A percentile compares a stretch with the other conserved stretches of the same genome.
phyloP scores from a whole-genome alignment of 2,888 invertebrate species.

The Myopa tessellatipennis region DNA sequence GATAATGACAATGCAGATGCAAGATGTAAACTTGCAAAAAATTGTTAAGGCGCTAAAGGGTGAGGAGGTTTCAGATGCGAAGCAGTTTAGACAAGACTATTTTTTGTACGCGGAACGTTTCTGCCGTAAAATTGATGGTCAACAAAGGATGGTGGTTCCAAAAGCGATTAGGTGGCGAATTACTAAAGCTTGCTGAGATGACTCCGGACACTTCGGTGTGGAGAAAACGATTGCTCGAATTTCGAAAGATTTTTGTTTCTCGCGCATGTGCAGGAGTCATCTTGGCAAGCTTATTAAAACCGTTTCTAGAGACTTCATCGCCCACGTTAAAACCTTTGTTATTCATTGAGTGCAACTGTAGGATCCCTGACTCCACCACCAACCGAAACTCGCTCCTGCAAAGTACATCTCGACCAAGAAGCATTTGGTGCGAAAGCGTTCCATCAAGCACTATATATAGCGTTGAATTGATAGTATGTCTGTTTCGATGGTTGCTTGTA shows the following conservation, averaged over 20 bases:
- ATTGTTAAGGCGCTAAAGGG: slow-evolving; percentile 25
- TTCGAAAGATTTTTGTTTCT: slow-evolving; percentile 43
- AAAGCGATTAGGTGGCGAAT: slow-evolving; percentile 42
- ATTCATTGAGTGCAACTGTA: too few species aligned
- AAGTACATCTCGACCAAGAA: too few species aligned
- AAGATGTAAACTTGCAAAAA: slow-evolving; percentile 17
- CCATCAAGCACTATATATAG: too few species aligned
- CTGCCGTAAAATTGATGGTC: slow-evolving; percentile 24
- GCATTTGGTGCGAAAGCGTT: too few species aligned
- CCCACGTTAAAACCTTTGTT: too few species aligned
- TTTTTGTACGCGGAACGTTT: slow-evolving; percentile 8
- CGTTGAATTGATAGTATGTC: too few species aligned
- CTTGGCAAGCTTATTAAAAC: too few species aligned
- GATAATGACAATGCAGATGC: slow-evolving; percentile 35
- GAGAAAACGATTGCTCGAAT: slow-evolving; percentile 43
- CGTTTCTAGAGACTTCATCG: too few species aligned
- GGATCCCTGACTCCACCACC: too few species aligned
- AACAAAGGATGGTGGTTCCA: slow-evolving; percentile 41
- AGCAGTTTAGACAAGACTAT: not conserved
- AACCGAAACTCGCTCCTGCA: too few species aligned
- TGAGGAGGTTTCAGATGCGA: not conserved
- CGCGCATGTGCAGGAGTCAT: slow-evolving; percentile 41
- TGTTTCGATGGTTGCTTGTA: too few species aligned
- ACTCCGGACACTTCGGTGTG: slow-evolving; percentile 45
- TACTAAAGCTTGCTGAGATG: slow-evolving; percentile 42